Conservation (phyloP, 2,113 vertebrate species). For the Paradoxurus hermaphroditus region DNA sequence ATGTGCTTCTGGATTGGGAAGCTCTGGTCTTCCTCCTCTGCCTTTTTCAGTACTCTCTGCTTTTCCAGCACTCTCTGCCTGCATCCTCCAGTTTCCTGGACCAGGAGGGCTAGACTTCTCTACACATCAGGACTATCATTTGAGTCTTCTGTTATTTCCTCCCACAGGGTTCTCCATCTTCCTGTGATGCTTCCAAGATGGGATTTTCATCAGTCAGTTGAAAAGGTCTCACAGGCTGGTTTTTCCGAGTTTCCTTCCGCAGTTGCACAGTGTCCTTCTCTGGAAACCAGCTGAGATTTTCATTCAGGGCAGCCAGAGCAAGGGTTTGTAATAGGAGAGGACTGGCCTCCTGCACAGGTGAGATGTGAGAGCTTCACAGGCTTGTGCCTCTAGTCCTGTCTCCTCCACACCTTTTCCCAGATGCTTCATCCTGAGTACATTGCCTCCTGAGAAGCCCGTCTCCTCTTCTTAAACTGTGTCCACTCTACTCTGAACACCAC, state of each 20-base stretch:
- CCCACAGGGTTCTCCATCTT: background rate
- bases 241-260: background rate
- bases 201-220: background rate
- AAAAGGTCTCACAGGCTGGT: background rate
- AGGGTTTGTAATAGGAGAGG: background rate
- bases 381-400: background rate
- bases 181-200: background rate
- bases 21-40: background rate
- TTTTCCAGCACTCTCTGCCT: background rate
- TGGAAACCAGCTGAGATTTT: background rate
- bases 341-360: background rate
- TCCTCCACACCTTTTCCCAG: background rate
- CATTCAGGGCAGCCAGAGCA: background rate
- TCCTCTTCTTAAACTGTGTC: background rate
- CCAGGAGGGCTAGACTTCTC: too few relatives aligned
- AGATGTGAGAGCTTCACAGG: background rate
- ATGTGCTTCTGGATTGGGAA: accelerated
- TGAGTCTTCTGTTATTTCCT: background rate
- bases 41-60: background rate
- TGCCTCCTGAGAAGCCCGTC: background rate
- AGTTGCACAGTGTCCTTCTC: accelerated
- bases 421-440: background rate
- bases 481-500: background rate
- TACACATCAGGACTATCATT: background rate
- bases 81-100: background rate